phyloP scores from a whole-genome alignment of 1,140 invertebrate genomes.

The Ceratitis capitata region DNA sequence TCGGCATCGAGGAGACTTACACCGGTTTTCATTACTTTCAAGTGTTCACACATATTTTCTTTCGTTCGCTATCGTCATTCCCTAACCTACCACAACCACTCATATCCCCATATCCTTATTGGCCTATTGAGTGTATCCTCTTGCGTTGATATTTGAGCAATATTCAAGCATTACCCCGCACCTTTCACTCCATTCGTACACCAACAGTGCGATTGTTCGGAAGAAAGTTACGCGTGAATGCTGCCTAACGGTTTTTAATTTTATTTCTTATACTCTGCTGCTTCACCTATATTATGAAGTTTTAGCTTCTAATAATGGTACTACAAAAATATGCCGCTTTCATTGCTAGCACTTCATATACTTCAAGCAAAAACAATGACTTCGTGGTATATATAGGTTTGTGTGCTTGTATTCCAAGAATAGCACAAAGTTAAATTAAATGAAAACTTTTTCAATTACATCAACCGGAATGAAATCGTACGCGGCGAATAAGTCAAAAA shows the following conservation, averaged over 20 bases:
- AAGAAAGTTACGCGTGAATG: no score
- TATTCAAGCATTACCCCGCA: neutral
- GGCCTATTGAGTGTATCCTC: neutral
- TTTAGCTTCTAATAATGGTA: neutral
- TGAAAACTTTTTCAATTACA: conserved; percentile 66
- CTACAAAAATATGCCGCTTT: neutral
- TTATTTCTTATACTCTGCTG: no score
- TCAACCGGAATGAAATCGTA: conserved; percentile 61
- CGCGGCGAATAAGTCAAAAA: conserved; percentile 34
- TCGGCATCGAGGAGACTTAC: neutral
- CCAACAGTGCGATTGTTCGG: no score
- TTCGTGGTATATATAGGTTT: neutral
- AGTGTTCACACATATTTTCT: no score
- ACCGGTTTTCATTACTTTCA: neutral
- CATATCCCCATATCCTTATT: neutral
- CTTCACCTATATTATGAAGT: neutral
- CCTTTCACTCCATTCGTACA: no score
- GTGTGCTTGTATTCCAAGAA: neutral
- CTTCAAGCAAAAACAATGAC: neutral
- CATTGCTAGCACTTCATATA: neutral
- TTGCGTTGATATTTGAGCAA: neutral
- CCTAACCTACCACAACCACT: no score
- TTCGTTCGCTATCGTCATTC: no score
- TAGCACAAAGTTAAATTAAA: conserved; percentile 63
- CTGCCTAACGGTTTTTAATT: no score